Conservation (phyloP, 2,113 vertebrate species). For the Telmatochromis bifrenatus region DNA sequence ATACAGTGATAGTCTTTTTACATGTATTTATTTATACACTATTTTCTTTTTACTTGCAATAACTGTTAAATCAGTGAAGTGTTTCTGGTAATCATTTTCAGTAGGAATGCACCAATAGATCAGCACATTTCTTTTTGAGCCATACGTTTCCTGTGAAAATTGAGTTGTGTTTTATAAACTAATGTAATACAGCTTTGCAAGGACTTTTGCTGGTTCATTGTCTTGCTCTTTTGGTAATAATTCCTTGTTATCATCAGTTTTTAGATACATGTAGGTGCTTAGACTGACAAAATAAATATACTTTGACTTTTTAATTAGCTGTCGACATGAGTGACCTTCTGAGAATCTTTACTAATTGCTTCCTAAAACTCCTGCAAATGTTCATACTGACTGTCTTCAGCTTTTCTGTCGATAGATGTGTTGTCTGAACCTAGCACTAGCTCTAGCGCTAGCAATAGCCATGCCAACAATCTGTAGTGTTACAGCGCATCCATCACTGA, state of each 20-base stretch:
- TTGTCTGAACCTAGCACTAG: not conserved
- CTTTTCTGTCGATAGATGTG: not conserved
- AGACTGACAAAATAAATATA: not conserved
- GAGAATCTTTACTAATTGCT: not conserved
- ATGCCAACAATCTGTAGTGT: not conserved
- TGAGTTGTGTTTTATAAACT: not conserved
- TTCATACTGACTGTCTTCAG: not conserved
- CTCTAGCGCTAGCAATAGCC: not conserved
- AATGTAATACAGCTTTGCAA: not conserved
- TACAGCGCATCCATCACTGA: not conserved
- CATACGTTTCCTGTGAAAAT: not conserved
- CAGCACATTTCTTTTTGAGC: not conserved
- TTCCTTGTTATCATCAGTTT: not conserved
- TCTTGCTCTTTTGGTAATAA: not conserved
- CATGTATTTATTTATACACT: not conserved
- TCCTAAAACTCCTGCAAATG: not conserved
- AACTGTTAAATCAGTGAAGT: not conserved
- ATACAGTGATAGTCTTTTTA: not conserved
- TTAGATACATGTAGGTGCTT: not conserved
- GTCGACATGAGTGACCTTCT: not conserved
- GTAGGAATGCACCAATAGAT: not conserved
- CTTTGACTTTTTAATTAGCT: not conserved
- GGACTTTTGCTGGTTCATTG: not conserved
- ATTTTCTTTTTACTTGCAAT: not conserved
- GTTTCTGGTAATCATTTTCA: not conserved